Evolutionary conservation across 2,888 invertebrate species (phyloP).

Genomic region (Pollenia amentaria): DNA sequence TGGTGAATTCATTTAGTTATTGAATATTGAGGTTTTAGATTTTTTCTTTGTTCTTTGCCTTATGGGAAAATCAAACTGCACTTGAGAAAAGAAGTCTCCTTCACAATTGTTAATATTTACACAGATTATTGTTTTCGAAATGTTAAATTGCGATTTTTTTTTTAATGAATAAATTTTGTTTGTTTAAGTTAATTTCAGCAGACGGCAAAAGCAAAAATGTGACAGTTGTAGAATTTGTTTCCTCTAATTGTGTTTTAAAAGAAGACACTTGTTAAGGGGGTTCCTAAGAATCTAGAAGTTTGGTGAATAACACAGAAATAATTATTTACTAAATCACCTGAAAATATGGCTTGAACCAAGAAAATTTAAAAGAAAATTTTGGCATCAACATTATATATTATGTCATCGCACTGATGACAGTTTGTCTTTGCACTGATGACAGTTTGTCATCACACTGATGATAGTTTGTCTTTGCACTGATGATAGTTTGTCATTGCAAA

Average conservation of each 20-base stretch:
- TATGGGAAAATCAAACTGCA: not conserved
- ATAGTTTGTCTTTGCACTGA: too few species aligned
- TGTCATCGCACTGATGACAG: too few species aligned
- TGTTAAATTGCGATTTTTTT: not conserved
- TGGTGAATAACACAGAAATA: too few species aligned
- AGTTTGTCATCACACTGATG: too few species aligned
- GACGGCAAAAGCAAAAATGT: not conserved
- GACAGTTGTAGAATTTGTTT: constrained; percentile 48
- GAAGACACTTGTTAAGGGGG: not conserved
- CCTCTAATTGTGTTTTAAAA: not conserved
- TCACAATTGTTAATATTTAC: constrained; percentile 52
- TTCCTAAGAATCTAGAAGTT: not conserved
- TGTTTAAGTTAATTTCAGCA: not conserved
- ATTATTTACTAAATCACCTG: too few species aligned
- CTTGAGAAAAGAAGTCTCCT: not conserved
- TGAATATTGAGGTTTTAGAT: constrained; percentile 23
- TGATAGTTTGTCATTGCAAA: too few species aligned
- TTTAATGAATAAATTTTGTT: constrained; percentile 8
- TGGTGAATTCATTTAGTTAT: constrained; percentile 25
- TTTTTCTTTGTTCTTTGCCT: constrained; percentile 25
- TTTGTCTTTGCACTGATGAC: too few species aligned
- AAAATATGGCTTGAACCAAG: too few species aligned
- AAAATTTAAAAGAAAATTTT: too few species aligned
- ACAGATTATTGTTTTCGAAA: constrained; percentile 36
- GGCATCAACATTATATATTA: too few species aligned